These are phyloP conservation scores for Cephus runcator DNA, from an alignment of 2,888 invertebrate genomes.

Conservation along the genomic window DNA sequence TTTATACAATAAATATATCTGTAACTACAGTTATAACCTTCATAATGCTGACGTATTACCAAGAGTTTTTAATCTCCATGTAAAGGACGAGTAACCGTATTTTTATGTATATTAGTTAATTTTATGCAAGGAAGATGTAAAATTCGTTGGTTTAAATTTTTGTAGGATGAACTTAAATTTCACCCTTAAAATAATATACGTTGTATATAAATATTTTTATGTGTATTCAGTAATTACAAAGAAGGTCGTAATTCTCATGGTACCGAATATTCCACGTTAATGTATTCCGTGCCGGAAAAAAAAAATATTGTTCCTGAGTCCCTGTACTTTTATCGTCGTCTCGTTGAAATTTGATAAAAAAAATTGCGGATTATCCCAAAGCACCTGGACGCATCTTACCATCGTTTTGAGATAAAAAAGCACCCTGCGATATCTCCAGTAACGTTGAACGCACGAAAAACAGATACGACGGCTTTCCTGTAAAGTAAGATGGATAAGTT, in stretches of 20 bases:
- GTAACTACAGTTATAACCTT: too few species aligned
- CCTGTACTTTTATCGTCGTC: neutral
- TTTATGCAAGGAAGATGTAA: neutral
- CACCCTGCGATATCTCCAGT: neutral
- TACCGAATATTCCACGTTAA: neutral
- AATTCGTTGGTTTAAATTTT: too few species aligned
- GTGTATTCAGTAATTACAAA: neutral
- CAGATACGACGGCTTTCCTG: neutral
- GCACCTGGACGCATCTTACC: neutral
- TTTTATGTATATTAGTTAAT: too few species aligned
- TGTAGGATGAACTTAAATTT: too few species aligned
- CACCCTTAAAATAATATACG: neutral
- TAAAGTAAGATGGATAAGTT: constrained; percentile 1
- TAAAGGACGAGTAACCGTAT: too few species aligned
- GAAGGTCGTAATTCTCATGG: neutral
- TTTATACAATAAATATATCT: too few species aligned
- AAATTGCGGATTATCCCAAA: neutral
- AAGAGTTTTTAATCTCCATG: too few species aligned
- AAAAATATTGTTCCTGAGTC: neutral
- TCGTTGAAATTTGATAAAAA: neutral
- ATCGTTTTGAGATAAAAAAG: neutral
- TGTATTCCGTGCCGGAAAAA: neutral
- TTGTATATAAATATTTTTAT: neutral
- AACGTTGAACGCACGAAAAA: neutral
- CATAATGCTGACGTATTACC: too few species aligned